Evolutionary conservation across 2,113 vertebrate species (phyloP).

Genomic region (Gallinago undulata): DNA sequence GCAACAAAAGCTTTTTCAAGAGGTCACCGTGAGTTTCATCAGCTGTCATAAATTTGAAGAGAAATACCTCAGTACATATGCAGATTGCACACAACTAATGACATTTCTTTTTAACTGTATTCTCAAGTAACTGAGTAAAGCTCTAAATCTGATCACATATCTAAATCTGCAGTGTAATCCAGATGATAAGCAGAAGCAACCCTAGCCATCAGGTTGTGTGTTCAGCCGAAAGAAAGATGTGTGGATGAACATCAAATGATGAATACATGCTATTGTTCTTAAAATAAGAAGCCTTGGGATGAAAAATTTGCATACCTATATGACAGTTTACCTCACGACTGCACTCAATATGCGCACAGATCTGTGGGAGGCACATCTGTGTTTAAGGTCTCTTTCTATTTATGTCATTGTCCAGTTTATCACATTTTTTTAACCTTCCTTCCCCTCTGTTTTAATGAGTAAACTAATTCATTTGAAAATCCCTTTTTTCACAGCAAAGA

Average conservation of each 20-base stretch:
- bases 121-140: neutral
- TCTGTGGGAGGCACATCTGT: neutral
- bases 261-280: neutral
- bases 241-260: neutral
- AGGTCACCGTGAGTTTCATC: neutral
- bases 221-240: neutral
- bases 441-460: neutral
- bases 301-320: neutral
- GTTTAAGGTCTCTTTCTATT: neutral
- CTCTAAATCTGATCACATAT: neutral
- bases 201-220: neutral
- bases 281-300: neutral
- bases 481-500: rapidly evolving
- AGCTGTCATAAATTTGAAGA: neutral
- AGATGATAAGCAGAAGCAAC: neutral
- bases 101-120: neutral
- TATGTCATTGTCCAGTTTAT: neutral
- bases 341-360: neutral
- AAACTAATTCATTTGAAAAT: neutral
- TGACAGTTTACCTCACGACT: neutral
- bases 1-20: neutral
- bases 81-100: neutral
- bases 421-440: neutral
- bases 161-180: neutral
- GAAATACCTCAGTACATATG: neutral